Base-by-base conservation (phyloP, 2,888 invertebrate genomes). In the Rhingia campestris region DNA sequence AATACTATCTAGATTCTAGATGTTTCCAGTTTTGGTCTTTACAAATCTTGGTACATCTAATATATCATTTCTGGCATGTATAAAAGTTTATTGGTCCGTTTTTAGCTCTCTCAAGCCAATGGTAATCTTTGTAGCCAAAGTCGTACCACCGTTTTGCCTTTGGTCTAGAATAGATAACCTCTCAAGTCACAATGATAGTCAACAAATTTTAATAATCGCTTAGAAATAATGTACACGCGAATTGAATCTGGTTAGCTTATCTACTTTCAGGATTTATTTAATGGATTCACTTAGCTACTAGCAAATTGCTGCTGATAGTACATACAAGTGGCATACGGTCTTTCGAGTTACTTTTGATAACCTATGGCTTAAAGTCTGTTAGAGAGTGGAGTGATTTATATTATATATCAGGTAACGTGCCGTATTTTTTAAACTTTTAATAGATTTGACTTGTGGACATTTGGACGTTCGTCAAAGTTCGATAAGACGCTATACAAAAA, bases 141-240 rank as follows among this genome's bases (percentile, higher is more conserved):
- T 22, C 22, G 22, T 22, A 22, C 22, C 22, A 22, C 22, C 22
- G 1, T 1, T 22, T 22, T 22, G 22, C 22, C 2, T 22, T 22
- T 2, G 2, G 6, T 39, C 39, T 39, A 39, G 3, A 53, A 35
- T 10, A 53, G 32, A 35, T 33, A 45, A 35, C 37, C 37, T 49
- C 4, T 0, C 22, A 0, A n/a, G 37, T 30, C 63, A 47, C 10
- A 2, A 6, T 12, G 47, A 43, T n/a, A 45, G 35, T 9, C n/a
- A 35, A 43, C 12, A 9, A 7, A 41, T 37, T 0, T 5, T 35
- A 14, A 45, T 61, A 14, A 49, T 4, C 22, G 14, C 6, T 35
- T 47, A 33, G 14, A 14, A 41, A 9, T 35, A 45, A 32, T 14
- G 30, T 41, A 14, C 72, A 81, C 81, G 76, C 81, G 81, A 76